Conservation (phyloP, 2,113 vertebrate genomes). For the Grammatotria lemairii region DNA sequence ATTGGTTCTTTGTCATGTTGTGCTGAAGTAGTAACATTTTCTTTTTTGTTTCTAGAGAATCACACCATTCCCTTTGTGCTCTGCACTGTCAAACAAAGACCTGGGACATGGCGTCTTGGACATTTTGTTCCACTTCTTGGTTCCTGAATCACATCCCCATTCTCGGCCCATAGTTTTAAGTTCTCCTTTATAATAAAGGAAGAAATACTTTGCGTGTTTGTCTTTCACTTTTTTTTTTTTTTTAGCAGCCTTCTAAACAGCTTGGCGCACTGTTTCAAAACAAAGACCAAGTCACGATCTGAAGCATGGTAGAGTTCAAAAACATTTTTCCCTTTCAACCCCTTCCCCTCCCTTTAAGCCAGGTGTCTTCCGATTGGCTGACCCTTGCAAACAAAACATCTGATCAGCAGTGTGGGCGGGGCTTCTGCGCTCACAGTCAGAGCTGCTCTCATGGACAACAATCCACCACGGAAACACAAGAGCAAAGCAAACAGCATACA, state of each 20-base stretch:
- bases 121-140: slow-evolving; percentile 16
- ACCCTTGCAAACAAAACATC: background rate
- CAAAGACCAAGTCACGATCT: background rate
- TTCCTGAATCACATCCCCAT: slow-evolving; percentile 48
- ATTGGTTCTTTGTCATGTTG: background rate
- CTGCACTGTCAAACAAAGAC: background rate
- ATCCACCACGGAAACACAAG: background rate
- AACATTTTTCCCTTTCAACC: rapidly evolving
- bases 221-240: background rate
- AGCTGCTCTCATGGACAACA: background rate
- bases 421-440: background rate
- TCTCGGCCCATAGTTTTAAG: background rate
- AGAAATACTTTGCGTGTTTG: background rate
- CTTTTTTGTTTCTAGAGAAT: background rate
- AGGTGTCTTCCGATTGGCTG: background rate
- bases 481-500: background rate
- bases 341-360: background rate
- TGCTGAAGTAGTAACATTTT: background rate
- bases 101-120: background rate
- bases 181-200: slow-evolving; percentile 13
- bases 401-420: background rate
- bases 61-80: background rate
- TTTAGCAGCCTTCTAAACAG: background rate
- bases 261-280: background rate
- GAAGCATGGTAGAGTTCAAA: background rate